phyloP scores from a whole-genome alignment of 2,888 invertebrate species.

The Drosophila neoperkinsi region DNA sequence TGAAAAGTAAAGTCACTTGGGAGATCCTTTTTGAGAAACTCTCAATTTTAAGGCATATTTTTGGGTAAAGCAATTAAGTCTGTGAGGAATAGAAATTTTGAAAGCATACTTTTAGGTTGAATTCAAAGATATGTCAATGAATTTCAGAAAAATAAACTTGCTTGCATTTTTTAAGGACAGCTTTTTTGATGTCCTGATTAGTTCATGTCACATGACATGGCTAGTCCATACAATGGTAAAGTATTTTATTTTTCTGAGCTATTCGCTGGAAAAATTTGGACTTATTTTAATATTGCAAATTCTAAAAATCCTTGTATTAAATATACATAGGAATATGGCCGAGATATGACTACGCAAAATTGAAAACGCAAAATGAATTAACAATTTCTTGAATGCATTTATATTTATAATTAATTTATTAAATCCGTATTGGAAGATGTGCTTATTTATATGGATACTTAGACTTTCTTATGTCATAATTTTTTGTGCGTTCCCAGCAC shows the following conservation, averaged over 20 bases:
- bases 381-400: neutral
- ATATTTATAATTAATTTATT: conserved; percentile 11
- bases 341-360: neutral
- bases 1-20: neutral
- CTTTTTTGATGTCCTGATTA: neutral
- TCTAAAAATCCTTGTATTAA: neutral
- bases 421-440: neutral
- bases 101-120: neutral
- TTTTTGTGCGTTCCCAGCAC: conserved; percentile 88
- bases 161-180: no score
- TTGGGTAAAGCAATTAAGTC: neutral
- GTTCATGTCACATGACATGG: neutral
- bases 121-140: no score
- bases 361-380: neutral
- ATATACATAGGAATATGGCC: neutral
- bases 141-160: no score
- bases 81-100: fast-evolving
- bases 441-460: neutral
- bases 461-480: conserved; percentile 28
- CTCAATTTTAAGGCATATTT: neutral
- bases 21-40: neutral
- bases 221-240: neutral
- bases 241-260: neutral
- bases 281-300: neutral
- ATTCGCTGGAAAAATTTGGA: neutral